Evolutionary conservation across 2,797 vertebrate genomes (phyloP).

Genomic region (Brachyrhaphis roseni): DNA sequence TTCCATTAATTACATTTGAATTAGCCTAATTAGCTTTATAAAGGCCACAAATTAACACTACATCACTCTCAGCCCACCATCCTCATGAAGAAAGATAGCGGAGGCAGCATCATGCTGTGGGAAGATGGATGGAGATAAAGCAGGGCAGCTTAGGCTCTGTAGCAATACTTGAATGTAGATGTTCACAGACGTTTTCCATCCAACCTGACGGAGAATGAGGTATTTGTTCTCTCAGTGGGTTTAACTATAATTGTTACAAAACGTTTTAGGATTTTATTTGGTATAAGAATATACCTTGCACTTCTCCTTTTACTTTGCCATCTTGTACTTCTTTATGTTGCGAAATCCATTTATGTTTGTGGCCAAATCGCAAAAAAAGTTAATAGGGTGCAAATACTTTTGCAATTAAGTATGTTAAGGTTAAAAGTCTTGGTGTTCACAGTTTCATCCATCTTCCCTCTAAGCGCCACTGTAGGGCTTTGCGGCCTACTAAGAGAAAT

Average conservation of each 20-base stretch:
- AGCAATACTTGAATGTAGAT: background rate
- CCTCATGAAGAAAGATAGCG: background rate
- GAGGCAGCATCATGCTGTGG: background rate
- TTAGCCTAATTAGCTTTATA: background rate
- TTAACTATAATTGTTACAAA: background rate
- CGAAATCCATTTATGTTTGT: background rate
- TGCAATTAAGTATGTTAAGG: background rate
- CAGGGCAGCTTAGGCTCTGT: background rate
- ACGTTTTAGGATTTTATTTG: background rate
- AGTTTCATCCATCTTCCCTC: background rate
- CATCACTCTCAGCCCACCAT: background rate
- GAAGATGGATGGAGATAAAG: background rate
- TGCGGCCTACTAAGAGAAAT: background rate
- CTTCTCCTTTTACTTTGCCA: background rate
- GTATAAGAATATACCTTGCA: background rate
- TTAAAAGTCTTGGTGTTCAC: background rate
- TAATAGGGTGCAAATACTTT: background rate
- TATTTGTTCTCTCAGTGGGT: background rate
- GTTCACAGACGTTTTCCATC: background rate
- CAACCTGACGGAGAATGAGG: background rate
- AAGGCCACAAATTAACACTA: background rate
- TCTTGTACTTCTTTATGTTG: background rate
- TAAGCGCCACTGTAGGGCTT: background rate
- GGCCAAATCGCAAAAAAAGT: background rate
- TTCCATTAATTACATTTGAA: background rate